Base-by-base conservation (phyloP, 2,797 vertebrate genomes). In the Coccyzus lansbergi region DNA sequence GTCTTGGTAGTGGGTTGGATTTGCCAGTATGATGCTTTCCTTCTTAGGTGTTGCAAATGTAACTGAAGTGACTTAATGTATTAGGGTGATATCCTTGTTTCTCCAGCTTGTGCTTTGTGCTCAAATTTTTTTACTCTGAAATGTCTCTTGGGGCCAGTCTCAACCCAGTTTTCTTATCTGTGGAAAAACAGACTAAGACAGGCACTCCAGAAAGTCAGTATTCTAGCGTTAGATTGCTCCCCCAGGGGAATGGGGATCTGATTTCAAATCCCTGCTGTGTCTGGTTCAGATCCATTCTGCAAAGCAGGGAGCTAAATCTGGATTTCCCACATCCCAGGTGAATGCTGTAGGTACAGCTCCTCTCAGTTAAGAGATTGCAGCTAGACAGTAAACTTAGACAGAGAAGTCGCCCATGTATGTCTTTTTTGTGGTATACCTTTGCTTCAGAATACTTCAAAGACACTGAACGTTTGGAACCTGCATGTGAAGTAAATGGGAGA, bases 231-330 rank as follows among this genome's bases (percentile, higher is more conserved):
- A 88, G 76, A 75, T 91, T 78, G 62, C 76, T 94, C n/a, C 60
- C 94, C 94, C 68, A 44, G 42, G 86, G 83, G 65, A 89, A 44
- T 22, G 10, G 62, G 68, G 49, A 93, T 94, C 77, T 93, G 86
- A 89, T 94, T 92, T 95, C 90, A 95, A 87, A 96, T 88, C 93
- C 83, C 83, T 94, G 83, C 74, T 76, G 70, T 91, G 67, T 92
- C 92, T 94, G 78, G 33, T 82, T 84, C 70, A 90, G 75, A 82
- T 83, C 68, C 0, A 0, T 92, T 18, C 46, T 93, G 60, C 68
- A 64, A 79, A 82, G 85, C 40, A 79, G 63, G 34, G 74, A 88
- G 49, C 21, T 86, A 70, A 94, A 85, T 63, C 51, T 89, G 71
- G 58, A 88, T 87, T 88, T 92, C 38, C 53, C 21, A 21, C 49